These are phyloP conservation scores for Heliopora coerulea DNA, from an alignment of 92 coral and sea anemone species.

Conservation along the genomic window DNA sequence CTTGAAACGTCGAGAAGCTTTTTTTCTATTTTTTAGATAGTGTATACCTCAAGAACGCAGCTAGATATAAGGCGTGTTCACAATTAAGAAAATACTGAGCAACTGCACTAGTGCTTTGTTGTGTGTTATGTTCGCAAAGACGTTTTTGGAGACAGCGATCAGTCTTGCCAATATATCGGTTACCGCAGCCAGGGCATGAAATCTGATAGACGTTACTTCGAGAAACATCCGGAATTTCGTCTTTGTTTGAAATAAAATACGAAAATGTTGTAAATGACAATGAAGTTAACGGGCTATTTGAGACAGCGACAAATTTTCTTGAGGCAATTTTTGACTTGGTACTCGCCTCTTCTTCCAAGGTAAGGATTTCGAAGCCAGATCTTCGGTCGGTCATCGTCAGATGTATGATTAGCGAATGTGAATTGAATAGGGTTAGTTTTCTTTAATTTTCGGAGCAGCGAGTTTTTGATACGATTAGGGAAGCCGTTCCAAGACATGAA, in stretches of 20 bases:
- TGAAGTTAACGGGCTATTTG: slow-evolving; percentile 2
- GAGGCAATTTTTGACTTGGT: neutral
- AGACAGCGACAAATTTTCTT: neutral
- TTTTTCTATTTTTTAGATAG: too few species aligned
- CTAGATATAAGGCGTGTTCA: too few species aligned
- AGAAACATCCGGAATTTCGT: neutral
- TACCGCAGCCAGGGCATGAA: slow-evolving; percentile 18
- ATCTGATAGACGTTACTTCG: slow-evolving; percentile 5
- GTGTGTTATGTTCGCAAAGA: too few species aligned
- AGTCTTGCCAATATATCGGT: too few species aligned
- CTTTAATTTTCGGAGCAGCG: too few species aligned
- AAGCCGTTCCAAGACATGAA: neutral
- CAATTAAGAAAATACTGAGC: too few species aligned
- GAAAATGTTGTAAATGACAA: slow-evolving; percentile 17
- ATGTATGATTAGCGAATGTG: neutral
- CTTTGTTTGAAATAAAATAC: slow-evolving; percentile 22
- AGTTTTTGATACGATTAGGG: too few species aligned
- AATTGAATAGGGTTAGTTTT: neutral
- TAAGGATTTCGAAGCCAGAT: slow-evolving; percentile 25
- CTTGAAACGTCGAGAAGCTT: too few species aligned
- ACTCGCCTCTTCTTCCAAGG: slow-evolving; percentile 4
- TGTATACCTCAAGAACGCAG: too few species aligned
- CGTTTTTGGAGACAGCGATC: too few species aligned
- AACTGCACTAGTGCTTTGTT: too few species aligned
- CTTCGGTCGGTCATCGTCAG: slow-evolving; percentile 1